phyloP scores from a whole-genome alignment of 2,888 invertebrate genomes.

The Amphipoea oculea region DNA sequence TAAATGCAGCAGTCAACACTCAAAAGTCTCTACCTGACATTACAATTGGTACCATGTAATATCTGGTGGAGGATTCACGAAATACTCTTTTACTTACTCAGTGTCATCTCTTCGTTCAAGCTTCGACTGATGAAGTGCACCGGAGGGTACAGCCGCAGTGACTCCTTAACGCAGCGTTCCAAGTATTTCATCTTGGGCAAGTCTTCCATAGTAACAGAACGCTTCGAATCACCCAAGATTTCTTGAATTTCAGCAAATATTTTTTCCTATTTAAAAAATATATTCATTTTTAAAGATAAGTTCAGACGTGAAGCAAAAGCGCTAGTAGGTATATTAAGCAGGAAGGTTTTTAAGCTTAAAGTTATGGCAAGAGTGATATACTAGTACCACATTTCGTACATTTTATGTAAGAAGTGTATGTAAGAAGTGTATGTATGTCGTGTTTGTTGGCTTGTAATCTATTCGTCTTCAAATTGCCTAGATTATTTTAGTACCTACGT shows the following conservation, averaged over 20 bases:
- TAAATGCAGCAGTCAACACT: background rate
- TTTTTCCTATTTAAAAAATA: constrained; percentile 84
- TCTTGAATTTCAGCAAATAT: constrained; percentile 91
- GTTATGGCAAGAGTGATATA: background rate
- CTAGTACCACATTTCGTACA: background rate
- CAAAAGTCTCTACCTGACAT: background rate
- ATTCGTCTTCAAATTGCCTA: background rate
- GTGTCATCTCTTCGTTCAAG: constrained; percentile 89
- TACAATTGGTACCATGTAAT: no score
- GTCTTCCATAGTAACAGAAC: constrained; percentile 91
- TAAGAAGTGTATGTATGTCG: background rate
- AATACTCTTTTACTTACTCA: constrained; percentile 83
- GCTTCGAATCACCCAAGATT: constrained; percentile 91
- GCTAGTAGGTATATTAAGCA: background rate
- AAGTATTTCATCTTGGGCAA: constrained; percentile 92
- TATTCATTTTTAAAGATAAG: background rate
- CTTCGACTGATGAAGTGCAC: constrained; percentile 92
- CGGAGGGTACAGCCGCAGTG: constrained; percentile 92
- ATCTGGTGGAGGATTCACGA: background rate
- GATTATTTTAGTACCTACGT: background rate
- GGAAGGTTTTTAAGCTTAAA: no score
- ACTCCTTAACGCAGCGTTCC: constrained; percentile 93
- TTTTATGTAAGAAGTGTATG: background rate
- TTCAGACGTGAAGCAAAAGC: background rate
- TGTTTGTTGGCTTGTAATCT: background rate